Conservation (phyloP, 2,113 vertebrate genomes). For the Etia nguti region DNA sequence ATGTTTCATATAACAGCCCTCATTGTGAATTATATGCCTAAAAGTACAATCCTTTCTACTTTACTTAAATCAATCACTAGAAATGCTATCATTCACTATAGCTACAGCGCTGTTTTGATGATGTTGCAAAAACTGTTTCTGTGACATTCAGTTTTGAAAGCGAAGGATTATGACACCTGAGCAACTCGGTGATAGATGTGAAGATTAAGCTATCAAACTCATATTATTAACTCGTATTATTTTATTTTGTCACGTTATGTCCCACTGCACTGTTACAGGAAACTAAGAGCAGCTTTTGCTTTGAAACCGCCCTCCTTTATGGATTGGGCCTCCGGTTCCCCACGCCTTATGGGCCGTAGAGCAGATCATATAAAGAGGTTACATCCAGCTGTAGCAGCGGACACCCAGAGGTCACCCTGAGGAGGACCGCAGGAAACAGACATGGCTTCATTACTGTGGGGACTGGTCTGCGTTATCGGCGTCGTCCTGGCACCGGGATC, state of each 20-base stretch:
- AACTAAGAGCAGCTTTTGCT: background rate
- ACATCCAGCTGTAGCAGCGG: background rate
- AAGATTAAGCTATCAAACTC: background rate
- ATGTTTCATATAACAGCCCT: background rate
- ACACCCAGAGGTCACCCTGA: background rate
- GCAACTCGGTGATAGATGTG: background rate
- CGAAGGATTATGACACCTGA: background rate
- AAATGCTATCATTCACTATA: too few species aligned
- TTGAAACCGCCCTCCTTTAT: background rate
- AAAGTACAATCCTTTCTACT: background rate
- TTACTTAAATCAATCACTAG: background rate
- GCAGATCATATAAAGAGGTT: conserved; percentile 18
- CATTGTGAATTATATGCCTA: background rate
- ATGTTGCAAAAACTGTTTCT: background rate
- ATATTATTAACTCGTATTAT: background rate
- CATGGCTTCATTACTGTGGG: conserved; percentile 35
- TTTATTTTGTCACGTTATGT: background rate
- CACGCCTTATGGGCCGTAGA: conserved; percentile 19
- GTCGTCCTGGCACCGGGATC: conserved; percentile 43
- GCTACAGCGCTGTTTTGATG: background rate
- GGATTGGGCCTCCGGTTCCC: conserved; percentile 17
- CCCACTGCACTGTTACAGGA: background rate
- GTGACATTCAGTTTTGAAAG: background rate
- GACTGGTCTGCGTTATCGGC: conserved; percentile 21
- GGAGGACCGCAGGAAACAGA: background rate